A percentile compares a stretch with the other conserved stretches of the same genome.
Evolutionary conservation across 2,888 invertebrate genomes (phyloP).

Genomic region (Drosophila diplacantha): DNA sequence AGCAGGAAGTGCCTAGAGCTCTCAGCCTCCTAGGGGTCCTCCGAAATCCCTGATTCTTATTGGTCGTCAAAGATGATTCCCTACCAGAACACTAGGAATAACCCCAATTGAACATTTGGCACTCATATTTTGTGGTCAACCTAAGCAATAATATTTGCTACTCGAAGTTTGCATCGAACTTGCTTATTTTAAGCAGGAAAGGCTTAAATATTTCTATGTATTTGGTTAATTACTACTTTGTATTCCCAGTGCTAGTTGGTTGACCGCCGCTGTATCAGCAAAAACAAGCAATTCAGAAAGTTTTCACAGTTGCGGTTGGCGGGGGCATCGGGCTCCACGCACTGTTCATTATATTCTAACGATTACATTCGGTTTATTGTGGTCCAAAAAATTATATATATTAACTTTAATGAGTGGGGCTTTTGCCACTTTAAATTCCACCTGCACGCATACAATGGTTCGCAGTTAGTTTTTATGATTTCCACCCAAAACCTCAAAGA

Average conservation of each 20-base stretch:
- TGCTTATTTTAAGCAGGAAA: no score
- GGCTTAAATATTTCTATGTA: not conserved
- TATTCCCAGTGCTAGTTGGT: not conserved
- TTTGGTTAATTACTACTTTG: not conserved
- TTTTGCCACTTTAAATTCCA: not conserved
- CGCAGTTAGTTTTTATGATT: constrained; percentile 2
- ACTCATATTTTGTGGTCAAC: not conserved
- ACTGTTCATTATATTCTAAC: constrained; percentile 6
- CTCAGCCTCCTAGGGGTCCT: not conserved
- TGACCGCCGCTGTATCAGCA: not conserved
- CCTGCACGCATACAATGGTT: not conserved
- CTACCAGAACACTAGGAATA: no score
- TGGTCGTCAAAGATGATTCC: not conserved
- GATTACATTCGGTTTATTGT: constrained; percentile 4
- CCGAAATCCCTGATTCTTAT: not conserved
- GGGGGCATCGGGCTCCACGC: not conserved
- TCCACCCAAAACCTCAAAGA: constrained; percentile 2
- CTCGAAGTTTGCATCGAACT: not conserved
- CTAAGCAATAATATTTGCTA: not conserved
- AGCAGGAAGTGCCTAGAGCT: not conserved
- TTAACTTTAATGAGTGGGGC: not conserved
- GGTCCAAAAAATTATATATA: not conserved
- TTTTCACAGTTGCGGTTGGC: constrained; percentile 8
- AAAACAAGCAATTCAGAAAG: constrained; percentile 8
- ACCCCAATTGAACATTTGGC: not conserved